Evolutionary conservation across 2,113 vertebrate species (phyloP), one percentile per base, ranked within the genome.

Genomic region (Gadus macrocephalus): DNA sequence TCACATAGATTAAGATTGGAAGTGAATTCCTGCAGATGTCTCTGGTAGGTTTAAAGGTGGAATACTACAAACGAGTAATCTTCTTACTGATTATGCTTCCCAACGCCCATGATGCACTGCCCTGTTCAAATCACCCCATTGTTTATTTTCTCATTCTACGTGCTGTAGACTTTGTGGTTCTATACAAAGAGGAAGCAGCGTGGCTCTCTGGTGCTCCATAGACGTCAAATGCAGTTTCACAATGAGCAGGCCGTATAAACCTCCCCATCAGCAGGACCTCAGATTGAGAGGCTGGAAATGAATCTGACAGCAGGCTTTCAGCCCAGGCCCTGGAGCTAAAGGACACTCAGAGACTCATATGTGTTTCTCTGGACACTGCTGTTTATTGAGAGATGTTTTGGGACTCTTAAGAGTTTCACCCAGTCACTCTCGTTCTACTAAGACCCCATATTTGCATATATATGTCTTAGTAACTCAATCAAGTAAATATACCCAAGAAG

Each of bases 241-340:
- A 87, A 89, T 85, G 71, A 86, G 68, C 72, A 66, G 68, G 72
- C 76, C 69, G 73, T 70, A 79, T 85, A 78, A 83, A 58, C 79
- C 82, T 84, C 31, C 62, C 83, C 82, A 84, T 81, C 80, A 90
- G 83, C 81, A 67, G 81, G 77, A 78, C 86, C 79, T 85, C 79
- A 88, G 82, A 86, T 85, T 86, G 82, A 87, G 82, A 88, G 86
- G 81, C 69, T 85, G 77, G 77, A 81, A 87, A 89, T 86, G 77
- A 83, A 85, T 88, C 81, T 87, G 87, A 85, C 87, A 87, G 84
- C 78, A 65, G 75, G 87, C 77, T 86, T 86, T 87, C 79, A 85
- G 78, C 82, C 77, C 66, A 81, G 64, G 61, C 76, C 85, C 84
- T 81, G 82, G 64, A 84, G 84, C 80, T 83, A 74, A 71, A 83